A percentile compares a stretch with the other conserved stretches of the same genome.
Conservation (phyloP, 1,140 invertebrate species). For the Thereuonema tuberculata region DNA sequence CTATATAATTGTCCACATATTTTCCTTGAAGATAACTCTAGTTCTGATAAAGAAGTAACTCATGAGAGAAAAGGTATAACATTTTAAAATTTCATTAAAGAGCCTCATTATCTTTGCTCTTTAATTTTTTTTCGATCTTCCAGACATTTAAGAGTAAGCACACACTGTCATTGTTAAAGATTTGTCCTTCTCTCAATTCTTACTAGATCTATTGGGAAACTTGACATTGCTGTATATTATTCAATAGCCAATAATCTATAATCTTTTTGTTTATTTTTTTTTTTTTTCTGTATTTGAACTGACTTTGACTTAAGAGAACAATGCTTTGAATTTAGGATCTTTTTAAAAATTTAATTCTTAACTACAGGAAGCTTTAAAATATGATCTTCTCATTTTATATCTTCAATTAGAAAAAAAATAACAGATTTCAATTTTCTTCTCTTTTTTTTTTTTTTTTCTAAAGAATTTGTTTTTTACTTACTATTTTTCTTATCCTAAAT, state of each 20-base stretch:
- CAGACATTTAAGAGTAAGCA: neutral
- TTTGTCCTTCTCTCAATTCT: neutral
- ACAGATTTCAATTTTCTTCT: neutral
- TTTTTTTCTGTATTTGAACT: no score
- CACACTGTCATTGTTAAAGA: neutral
- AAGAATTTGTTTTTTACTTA: neutral
- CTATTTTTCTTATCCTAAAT: no score
- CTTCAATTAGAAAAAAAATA: no score
- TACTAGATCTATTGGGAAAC: neutral
- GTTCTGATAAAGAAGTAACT: neutral
- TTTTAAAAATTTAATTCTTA: no score
- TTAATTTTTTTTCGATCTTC: neutral
- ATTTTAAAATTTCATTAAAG: neutral
- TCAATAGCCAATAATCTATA: no score
- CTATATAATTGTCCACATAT: conserved; percentile 13
- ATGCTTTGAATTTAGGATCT: no score
- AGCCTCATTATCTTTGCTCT: neutral
- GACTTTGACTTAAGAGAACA: no score
- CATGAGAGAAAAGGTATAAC: neutral
- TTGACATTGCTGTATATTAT: no score
- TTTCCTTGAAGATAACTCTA: neutral
- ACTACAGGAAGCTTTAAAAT: no score
- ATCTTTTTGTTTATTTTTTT: no score
- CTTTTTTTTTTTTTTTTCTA: neutral
- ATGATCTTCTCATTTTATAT: no score